Percentiles rank a stretch among this genome's conserved stretches.
Conservation (phyloP, 2,888 invertebrate genomes). For the Rosalia funebris region DNA sequence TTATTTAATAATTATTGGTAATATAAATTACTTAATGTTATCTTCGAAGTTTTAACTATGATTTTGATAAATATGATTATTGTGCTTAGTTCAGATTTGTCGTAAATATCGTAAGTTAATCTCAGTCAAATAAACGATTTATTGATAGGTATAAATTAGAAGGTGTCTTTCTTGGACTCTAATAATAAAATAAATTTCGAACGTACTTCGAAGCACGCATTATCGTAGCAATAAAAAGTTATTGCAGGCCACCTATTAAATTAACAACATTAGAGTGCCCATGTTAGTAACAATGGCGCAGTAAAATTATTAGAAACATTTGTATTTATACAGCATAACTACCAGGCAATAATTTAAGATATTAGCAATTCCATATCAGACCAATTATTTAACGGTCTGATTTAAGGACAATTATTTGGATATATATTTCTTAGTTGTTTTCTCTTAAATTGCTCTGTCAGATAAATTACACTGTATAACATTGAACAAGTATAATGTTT, state of each 20-base stretch:
- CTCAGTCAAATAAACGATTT: neutral
- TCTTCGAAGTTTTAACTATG: no score
- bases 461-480: constrained; percentile 3
- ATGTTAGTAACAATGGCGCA: constrained; percentile 28
- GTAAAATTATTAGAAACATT: constrained; percentile 32
- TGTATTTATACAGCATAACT: constrained; percentile 40
- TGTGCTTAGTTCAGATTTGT: neutral
- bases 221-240: constrained; percentile 5
- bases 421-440: neutral
- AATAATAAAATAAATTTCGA: neutral
- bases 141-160: neutral
- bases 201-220: neutral
- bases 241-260: neutral
- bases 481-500: neutral
- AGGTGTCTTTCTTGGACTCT: neutral
- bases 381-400: constrained; percentile 45
- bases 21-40: no score
- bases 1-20: no score
- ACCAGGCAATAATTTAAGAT: constrained; percentile 41
- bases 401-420: constrained; percentile 36
- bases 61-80: no score
- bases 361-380: constrained; percentile 38
- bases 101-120: neutral
- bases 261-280: neutral
- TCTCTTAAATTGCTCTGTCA: neutral